A percentile compares a stretch with the other conserved stretches of the same genome.
These are phyloP conservation scores for Lithodes maja DNA, from an alignment of 2,888 invertebrate genomes.

Conservation along the genomic window DNA sequence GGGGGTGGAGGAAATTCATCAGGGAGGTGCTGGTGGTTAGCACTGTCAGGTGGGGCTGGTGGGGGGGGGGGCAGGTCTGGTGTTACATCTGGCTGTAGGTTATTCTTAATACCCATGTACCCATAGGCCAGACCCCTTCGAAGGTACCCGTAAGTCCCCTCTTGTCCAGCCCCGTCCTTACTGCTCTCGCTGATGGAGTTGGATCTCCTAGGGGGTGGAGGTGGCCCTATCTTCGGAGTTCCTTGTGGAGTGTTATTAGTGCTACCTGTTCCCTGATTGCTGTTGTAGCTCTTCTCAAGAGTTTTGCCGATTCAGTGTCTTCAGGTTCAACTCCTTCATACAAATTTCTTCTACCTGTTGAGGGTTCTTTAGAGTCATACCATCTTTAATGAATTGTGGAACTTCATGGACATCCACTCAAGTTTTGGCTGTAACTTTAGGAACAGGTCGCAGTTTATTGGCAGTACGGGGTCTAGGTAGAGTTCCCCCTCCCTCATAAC, in stretches of 20 bases:
- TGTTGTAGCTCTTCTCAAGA: slow-evolving; percentile 53
- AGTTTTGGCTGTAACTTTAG: slow-evolving; percentile 80
- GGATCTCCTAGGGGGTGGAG: slow-evolving; percentile 76
- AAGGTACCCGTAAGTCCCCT: slow-evolving; percentile 53
- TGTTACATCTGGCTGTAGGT: slow-evolving; percentile 67
- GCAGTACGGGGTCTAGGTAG: slow-evolving; percentile 88
- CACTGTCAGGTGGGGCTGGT: slow-evolving; percentile 70
- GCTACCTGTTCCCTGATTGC: slow-evolving; percentile 44
- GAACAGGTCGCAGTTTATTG: slow-evolving; percentile 87
- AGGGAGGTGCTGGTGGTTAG: slow-evolving; percentile 68
- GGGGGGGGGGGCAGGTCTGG: slow-evolving; percentile 69
- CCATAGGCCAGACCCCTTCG: slow-evolving; percentile 64
- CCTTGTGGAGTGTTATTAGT: slow-evolving; percentile 71
- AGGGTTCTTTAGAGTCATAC: slow-evolving; percentile 65
- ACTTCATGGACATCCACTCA: slow-evolving; percentile 70
- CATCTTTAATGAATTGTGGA: slow-evolving; percentile 65
- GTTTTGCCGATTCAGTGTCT: slow-evolving; percentile 54
- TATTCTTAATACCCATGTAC: slow-evolving; percentile 68
- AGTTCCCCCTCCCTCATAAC: slow-evolving; percentile 83
- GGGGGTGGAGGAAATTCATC: slow-evolving; percentile 74
- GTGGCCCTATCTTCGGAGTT: slow-evolving; percentile 74
- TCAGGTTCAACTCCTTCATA: slow-evolving; percentile 54
- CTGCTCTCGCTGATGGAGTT: slow-evolving; percentile 69
- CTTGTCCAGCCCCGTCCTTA: slow-evolving; percentile 41
- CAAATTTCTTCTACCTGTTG: slow-evolving; percentile 51